These are phyloP conservation scores for Leptatherina wallacei DNA, from an alignment of 2,797 vertebrate genomes.

Conservation along the genomic window DNA sequence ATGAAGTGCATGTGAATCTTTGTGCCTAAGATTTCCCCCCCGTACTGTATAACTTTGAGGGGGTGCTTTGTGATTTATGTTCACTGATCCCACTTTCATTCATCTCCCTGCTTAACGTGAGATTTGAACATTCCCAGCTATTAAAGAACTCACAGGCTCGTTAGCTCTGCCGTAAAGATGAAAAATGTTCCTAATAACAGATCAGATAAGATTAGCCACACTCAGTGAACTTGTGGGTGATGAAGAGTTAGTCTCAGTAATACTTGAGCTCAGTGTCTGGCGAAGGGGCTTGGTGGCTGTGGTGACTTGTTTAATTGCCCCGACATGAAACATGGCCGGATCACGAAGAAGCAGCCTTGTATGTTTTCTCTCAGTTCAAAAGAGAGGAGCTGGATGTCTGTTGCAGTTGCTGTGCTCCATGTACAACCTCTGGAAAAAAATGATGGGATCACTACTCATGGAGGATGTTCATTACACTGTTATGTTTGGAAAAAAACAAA, in stretches of 20 bases:
- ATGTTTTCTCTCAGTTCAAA: conserved; percentile 69
- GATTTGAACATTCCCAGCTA: conserved; percentile 66
- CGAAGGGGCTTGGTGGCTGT: conserved; percentile 34
- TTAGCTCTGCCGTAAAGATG: conserved; percentile 73
- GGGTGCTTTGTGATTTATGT: conserved; percentile 64
- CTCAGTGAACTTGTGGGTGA: conserved; percentile 56
- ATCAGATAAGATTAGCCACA: conserved; percentile 80
- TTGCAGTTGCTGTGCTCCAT: background rate
- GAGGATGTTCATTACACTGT: background rate
- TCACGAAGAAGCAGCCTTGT: conserved; percentile 61
- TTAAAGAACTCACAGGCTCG: conserved; percentile 71
- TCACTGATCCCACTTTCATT: conserved; percentile 54
- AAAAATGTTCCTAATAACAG: conserved; percentile 77
- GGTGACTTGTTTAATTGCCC: conserved; percentile 78
- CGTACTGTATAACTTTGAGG: conserved; percentile 26
- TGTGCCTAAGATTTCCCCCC: conserved; percentile 11
- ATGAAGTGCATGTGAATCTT: conserved; percentile 38
- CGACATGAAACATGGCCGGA: conserved; percentile 68
- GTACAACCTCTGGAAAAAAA: background rate
- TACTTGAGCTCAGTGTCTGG: conserved; percentile 59
- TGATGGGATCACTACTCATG: background rate
- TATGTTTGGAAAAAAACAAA: background rate
- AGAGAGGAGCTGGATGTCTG: conserved; percentile 39
- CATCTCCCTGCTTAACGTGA: conserved; percentile 63
- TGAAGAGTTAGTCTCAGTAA: conserved; percentile 53